Base-by-base conservation (phyloP, 1,140 invertebrate genomes). In the Ceratina australensis region DNA sequence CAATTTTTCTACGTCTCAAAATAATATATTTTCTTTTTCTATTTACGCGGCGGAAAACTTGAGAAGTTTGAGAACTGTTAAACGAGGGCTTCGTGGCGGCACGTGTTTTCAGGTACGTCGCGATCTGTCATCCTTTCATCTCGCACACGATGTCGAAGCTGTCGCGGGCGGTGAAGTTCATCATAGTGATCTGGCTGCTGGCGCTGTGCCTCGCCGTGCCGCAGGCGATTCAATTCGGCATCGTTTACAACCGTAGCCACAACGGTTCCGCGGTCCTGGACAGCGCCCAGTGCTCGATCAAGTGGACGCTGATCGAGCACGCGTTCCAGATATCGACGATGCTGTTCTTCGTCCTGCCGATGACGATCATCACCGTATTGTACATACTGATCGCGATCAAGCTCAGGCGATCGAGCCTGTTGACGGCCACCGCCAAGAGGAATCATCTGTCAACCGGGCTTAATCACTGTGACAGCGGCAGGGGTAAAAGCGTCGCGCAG, bases 101-200 rank as follows among this genome's bases (percentile, higher is more conserved):
- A n/a, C 22, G 4, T 61, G 12, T 57, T 56, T 84, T 18, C 80
- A 93, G 98, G 63, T 99, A 99, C 90, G 94, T 99, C 22, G 98
- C 97, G 18, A 98, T 99, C 81, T 98, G 98, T 90, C 96, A 98
- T 89, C 98, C 98, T 0, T 96, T 99, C 81, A 93, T 96, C 83
- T 95, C 96, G 0, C 97, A 98, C 87, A 97, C 96, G 1, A 96
- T 97, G 93, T 96, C 96, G 0, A 96, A 96, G 71, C 89, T 96
- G 3, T 95, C 95, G 13, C 91, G 96, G 66, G 95, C 95, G 0
- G 93, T 96, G 1, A 94, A 95, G 77, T 95, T 95, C 76, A 95
- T 96, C 16, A 89, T 96, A 10, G 92, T 91, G 18, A 95, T 96
- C 84, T 97, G 96, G 96, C 72, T 95, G 4, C 82, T 95, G 67